Percentiles rank a stretch among this genome's conserved stretches.
Evolutionary conservation across 2,888 invertebrate genomes (phyloP).

Genomic region (Apotomis turbidana): DNA sequence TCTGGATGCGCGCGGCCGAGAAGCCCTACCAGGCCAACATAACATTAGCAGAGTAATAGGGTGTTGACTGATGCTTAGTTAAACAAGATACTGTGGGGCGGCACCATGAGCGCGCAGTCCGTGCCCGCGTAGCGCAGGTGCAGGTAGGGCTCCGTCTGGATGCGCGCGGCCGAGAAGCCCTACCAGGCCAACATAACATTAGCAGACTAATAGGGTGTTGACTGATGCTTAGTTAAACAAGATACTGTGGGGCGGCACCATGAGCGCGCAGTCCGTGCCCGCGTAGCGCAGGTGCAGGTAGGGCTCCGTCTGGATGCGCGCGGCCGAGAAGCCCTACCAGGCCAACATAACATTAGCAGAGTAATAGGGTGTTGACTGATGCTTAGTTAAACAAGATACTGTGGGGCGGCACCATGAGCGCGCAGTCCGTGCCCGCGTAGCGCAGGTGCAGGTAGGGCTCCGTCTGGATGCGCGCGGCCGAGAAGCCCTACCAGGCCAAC

Average conservation of each 20-base stretch:
- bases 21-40: conserved; percentile 81
- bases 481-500: conserved; percentile 81
- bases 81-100: conserved; percentile 58
- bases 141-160: conserved; percentile 90
- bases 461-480: conserved; percentile 85
- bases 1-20: conserved; percentile 84
- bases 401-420: conserved; percentile 92
- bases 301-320: conserved; percentile 88
- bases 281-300: conserved; percentile 96
- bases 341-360: conserved; percentile 14
- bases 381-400: no score
- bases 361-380: neutral
- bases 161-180: conserved; percentile 85
- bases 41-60: no score
- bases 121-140: conserved; percentile 95
- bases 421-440: no score
- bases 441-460: conserved; percentile 95
- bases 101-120: conserved; percentile 98
- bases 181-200: conserved; percentile 65
- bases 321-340: conserved; percentile 85
- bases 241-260: conserved; percentile 85
- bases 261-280: no score
- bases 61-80: neutral
- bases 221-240: no score
- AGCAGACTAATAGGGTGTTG: no score